A percentile compares a stretch with the other conserved stretches of the same genome.
These are phyloP conservation scores for Carassius carassius DNA, from an alignment of 2,113 vertebrate genomes.

Conservation along the genomic window DNA sequence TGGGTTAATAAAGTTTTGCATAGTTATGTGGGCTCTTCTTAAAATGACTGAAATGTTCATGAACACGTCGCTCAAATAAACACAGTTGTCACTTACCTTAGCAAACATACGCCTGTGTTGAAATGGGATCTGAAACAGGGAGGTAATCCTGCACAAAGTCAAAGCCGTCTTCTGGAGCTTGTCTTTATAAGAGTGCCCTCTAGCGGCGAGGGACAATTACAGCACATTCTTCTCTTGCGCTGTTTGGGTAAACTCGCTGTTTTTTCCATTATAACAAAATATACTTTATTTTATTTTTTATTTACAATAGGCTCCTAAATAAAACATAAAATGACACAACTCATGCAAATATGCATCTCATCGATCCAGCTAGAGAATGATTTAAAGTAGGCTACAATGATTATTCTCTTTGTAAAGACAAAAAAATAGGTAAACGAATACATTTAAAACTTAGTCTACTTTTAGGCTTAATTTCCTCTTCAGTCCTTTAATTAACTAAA, in stretches of 20 bases:
- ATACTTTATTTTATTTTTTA: too few relatives aligned
- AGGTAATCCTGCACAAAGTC: conserved; percentile 20
- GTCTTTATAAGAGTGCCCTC: conserved; percentile 27
- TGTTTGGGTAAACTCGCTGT: background rate
- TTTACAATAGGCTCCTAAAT: background rate
- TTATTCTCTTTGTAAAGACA: background rate
- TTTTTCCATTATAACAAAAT: background rate
- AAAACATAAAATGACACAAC: background rate
- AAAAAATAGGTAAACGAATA: background rate
- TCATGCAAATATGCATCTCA: background rate
- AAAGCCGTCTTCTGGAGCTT: background rate
- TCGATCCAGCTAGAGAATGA: background rate
- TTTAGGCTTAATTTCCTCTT: background rate
- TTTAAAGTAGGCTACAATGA: too few relatives aligned
- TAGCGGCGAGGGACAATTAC: background rate
- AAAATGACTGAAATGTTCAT: conserved; percentile 85
- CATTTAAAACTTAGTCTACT: background rate
- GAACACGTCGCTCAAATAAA: conserved; percentile 85
- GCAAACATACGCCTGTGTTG: conserved; percentile 76
- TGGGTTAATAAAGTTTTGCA: conserved; percentile 77
- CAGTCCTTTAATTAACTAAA: too few relatives aligned
- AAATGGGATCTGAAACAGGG: conserved; percentile 57
- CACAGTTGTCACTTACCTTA: conserved; percentile 77
- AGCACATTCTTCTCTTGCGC: background rate
- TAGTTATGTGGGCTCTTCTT: conserved; percentile 84